Percentiles rank a stretch among this genome's conserved stretches.
These are phyloP conservation scores for Neopipo cinnamomea DNA, from an alignment of 2,113 vertebrate genomes.

Conservation along the genomic window DNA sequence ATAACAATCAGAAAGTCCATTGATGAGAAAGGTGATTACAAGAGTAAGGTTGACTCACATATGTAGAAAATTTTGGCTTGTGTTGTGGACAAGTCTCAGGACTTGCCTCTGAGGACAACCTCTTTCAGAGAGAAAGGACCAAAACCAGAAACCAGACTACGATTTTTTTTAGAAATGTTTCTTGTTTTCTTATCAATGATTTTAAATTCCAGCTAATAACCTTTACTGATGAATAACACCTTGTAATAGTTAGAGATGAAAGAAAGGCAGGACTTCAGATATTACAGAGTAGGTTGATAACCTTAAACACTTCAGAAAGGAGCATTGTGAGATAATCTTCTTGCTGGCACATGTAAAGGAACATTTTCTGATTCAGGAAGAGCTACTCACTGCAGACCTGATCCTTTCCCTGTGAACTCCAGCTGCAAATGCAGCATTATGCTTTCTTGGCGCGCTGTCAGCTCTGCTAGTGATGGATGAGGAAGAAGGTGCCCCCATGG, in stretches of 20 bases:
- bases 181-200: background rate
- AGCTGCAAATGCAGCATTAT: background rate
- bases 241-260: background rate
- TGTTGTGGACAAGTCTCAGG: background rate
- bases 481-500: background rate
- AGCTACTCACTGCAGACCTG: background rate
- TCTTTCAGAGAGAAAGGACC: background rate
- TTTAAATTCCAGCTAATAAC: background rate
- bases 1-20: background rate
- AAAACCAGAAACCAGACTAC: background rate
- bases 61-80: background rate
- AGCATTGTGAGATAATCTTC: background rate
- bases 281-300: background rate
- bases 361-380: background rate
- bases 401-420: background rate
- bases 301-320: background rate
- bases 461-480: background rate
- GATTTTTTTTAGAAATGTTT: background rate
- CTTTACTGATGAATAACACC: background rate
- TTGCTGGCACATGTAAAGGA: background rate
- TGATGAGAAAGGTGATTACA: background rate
- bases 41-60: background rate
- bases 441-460: background rate
- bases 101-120: background rate
- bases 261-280: background rate